Evolutionary conservation across 2,113 vertebrate genomes (phyloP).

Genomic region (Rhadina sibilatrix): DNA sequence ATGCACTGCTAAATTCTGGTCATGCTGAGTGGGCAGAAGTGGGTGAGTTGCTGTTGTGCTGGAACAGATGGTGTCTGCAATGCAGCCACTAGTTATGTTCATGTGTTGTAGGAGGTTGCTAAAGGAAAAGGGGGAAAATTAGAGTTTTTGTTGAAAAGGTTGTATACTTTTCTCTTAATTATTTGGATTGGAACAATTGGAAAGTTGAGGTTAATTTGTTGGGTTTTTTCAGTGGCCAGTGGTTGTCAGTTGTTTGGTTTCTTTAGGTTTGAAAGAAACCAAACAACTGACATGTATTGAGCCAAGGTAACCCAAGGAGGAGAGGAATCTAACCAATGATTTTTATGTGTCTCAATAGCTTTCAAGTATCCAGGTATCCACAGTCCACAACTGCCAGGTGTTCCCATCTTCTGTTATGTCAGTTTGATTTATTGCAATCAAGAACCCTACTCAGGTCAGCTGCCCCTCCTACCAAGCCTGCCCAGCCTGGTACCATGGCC

Average conservation of each 20-base stretch:
- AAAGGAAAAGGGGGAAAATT: slow-evolving; percentile 11
- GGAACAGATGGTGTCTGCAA: slow-evolving; percentile 57
- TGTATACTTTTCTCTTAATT: slow-evolving; percentile 3
- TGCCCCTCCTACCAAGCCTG: fast-evolving
- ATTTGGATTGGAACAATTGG: neutral
- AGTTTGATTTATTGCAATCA: neutral
- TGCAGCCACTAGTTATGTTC: slow-evolving; percentile 25
- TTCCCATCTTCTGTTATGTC: neutral
- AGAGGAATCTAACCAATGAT: neutral
- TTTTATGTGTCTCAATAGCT: neutral
- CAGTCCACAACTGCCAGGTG: neutral
- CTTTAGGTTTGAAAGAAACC: too few relatives aligned
- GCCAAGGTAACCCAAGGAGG: neutral
- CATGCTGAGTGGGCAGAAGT: slow-evolving; percentile 39
- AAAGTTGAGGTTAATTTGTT: neutral
- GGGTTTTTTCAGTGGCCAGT: neutral
- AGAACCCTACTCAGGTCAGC: neutral
- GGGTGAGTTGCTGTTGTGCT: slow-evolving; percentile 51
- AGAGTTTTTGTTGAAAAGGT: neutral
- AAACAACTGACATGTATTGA: fast-evolving
- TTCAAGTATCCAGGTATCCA: neutral
- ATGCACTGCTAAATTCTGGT: slow-evolving; percentile 23
- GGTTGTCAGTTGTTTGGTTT: neutral
- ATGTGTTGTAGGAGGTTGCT: slow-evolving; percentile 45
- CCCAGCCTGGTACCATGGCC: neutral